Conservation (phyloP, 2,797 vertebrate species). For the Decapterus maruadsi region DNA sequence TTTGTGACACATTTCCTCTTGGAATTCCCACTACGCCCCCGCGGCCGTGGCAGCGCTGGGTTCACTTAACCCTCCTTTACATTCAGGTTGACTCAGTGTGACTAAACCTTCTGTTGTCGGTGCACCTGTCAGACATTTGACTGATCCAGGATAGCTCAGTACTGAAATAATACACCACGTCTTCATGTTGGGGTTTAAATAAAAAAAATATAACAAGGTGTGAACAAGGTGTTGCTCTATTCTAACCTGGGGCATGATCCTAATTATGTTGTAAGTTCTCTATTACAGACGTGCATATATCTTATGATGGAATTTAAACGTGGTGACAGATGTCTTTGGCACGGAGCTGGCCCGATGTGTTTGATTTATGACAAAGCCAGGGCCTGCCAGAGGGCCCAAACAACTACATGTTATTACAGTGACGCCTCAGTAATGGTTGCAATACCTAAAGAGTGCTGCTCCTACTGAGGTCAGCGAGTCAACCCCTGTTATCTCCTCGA, state of each 20-base stretch:
- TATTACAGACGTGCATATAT: conserved; percentile 55
- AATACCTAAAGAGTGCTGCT: conserved; percentile 62
- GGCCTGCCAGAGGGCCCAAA: conserved; percentile 67
- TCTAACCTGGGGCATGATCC: conserved; percentile 42
- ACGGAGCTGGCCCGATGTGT: conserved; percentile 59
- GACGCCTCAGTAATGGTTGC: conserved; percentile 62
- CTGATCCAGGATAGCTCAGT: conserved; percentile 36
- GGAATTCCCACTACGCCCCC: conserved; percentile 66
- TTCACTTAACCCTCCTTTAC: conserved; percentile 54
- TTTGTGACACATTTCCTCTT: conserved; percentile 80
- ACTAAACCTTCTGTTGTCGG: conserved; percentile 51
- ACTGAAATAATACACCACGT: conserved; percentile 38
- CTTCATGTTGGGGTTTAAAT: conserved; percentile 35
- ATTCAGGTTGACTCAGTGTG: conserved; percentile 46
- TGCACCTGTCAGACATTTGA: conserved; percentile 68
- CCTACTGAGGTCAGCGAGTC: conserved; percentile 71
- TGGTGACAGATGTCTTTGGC: conserved; percentile 75
- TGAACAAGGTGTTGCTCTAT: conserved; percentile 58
- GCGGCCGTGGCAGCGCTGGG: conserved; percentile 45
- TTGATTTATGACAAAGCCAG: conserved; percentile 70
- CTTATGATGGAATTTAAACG: conserved; percentile 64
- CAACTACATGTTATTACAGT: conserved; percentile 64
- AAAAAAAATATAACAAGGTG: conserved; percentile 42
- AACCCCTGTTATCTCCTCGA: conserved; percentile 72
- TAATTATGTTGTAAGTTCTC: conserved; percentile 58